A percentile compares a stretch with the other conserved stretches of the same genome.
Evolutionary conservation across 2,888 invertebrate species (phyloP).

Genomic region (Limnephilus lunatus): DNA sequence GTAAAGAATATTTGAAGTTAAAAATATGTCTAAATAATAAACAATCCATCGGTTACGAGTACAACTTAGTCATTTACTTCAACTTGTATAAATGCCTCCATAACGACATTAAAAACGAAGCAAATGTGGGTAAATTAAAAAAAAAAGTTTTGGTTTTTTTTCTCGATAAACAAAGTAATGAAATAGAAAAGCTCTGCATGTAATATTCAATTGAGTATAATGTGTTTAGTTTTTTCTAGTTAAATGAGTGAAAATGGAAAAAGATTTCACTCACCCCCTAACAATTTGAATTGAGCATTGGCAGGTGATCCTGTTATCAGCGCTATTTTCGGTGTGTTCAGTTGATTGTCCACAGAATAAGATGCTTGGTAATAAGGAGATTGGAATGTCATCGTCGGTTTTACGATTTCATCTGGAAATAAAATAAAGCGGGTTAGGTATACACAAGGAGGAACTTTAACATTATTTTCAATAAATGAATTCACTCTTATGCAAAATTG

Average conservation of each 20-base stretch:
- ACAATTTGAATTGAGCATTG: neutral
- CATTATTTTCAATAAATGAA: neutral
- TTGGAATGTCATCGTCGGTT: neutral
- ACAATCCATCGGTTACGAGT: too few relatives aligned
- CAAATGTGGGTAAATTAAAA: too few relatives aligned
- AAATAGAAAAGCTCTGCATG: too few relatives aligned
- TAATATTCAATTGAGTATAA: too few relatives aligned
- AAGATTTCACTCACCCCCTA: neutral
- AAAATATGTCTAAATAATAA: neutral
- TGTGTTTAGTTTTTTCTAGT: too few relatives aligned
- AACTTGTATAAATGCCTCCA: too few relatives aligned
- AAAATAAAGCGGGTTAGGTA: neutral
- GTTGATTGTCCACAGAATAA: neutral
- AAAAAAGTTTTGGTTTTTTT: too few relatives aligned
- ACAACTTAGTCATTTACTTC: too few relatives aligned
- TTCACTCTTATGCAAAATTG: neutral
- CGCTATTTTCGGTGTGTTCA: neutral
- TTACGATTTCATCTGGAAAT: neutral
- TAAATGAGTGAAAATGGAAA: neutral
- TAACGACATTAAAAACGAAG: too few relatives aligned
- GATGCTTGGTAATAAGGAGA: neutral
- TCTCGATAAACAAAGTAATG: too few relatives aligned
- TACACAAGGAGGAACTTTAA: neutral
- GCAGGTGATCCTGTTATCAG: neutral
- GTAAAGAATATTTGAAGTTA: too few relatives aligned